Conservation (phyloP, 2,113 vertebrate genomes). For the Columbina picui region DNA sequence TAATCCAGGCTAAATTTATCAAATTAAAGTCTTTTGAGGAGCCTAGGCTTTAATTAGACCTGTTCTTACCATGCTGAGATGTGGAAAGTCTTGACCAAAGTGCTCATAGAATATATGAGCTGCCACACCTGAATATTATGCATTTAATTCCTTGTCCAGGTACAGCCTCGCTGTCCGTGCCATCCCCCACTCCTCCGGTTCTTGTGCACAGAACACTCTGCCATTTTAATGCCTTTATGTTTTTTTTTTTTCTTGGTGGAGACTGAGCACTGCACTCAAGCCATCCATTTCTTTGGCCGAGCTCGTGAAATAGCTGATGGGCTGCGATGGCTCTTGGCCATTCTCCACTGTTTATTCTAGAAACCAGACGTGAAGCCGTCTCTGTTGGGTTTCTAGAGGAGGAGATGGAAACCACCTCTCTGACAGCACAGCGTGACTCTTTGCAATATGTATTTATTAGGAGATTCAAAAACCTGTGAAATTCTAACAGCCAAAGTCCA, state of each 20-base stretch:
- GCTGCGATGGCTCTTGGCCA: background rate
- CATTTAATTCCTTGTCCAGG: background rate
- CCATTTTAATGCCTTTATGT: background rate
- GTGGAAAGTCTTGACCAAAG: constrained; percentile 33
- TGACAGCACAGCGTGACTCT: background rate
- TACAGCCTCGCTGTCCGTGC: rapidly evolving
- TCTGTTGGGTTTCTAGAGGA: background rate
- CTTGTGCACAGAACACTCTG: background rate
- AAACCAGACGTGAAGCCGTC: background rate
- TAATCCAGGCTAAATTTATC: constrained; percentile 33
- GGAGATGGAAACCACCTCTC: background rate
- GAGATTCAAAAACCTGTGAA: background rate
- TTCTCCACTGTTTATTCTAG: background rate
- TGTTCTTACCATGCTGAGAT: background rate
- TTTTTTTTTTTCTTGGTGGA: background rate
- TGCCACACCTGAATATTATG: background rate
- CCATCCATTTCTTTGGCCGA: background rate
- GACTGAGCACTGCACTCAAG: background rate
- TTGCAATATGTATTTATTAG: background rate
- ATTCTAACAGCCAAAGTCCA: background rate
- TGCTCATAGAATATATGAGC: background rate
- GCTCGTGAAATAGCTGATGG: background rate
- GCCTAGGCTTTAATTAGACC: constrained; percentile 42
- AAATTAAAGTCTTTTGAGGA: constrained; percentile 45
- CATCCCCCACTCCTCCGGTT: background rate